phyloP scores from a whole-genome alignment of 1,140 invertebrate genomes.

The Choristoneura fumiferana region DNA sequence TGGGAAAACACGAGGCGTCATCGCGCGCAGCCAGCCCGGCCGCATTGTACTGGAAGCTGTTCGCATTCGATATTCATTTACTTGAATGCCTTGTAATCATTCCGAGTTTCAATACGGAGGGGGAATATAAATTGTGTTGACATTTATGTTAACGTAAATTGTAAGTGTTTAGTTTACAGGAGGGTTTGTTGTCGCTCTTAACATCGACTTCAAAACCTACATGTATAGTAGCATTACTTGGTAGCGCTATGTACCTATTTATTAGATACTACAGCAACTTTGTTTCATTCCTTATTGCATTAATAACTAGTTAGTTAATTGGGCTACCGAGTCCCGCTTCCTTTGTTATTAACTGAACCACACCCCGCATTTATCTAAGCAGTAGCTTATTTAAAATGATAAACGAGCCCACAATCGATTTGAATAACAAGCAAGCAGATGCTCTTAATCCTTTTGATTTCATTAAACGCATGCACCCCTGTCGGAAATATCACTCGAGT shows the following conservation, averaged over 20 bases:
- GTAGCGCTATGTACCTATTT: no score
- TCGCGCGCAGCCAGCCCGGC: conserved; percentile 38
- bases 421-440: conserved; percentile 78
- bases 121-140: conserved; percentile 47
- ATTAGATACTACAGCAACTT: no score
- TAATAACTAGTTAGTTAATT: conserved; percentile 71
- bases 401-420: conserved; percentile 76
- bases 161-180: conserved; percentile 24
- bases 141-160: conserved; percentile 41
- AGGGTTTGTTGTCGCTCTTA: not conserved
- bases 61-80: conserved; percentile 60
- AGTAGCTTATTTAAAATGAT: conserved; percentile 77
- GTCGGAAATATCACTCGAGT: conserved; percentile 78
- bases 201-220: not conserved
- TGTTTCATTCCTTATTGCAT: conserved; percentile 35
- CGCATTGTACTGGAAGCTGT: conserved; percentile 44
- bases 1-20: conserved; percentile 55
- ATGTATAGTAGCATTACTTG: no score
- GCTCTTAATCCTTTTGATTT: conserved; percentile 78
- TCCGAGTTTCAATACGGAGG: conserved; percentile 39
- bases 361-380: conserved; percentile 73
- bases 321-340: conserved; percentile 59
- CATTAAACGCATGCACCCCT: conserved; percentile 75
- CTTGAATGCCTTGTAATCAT: conserved; percentile 53
- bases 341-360: conserved; percentile 67